Base-by-base conservation (phyloP, 53 echinoderm and acorn worm genomes). In the Zoroaster sp. region DNA sequence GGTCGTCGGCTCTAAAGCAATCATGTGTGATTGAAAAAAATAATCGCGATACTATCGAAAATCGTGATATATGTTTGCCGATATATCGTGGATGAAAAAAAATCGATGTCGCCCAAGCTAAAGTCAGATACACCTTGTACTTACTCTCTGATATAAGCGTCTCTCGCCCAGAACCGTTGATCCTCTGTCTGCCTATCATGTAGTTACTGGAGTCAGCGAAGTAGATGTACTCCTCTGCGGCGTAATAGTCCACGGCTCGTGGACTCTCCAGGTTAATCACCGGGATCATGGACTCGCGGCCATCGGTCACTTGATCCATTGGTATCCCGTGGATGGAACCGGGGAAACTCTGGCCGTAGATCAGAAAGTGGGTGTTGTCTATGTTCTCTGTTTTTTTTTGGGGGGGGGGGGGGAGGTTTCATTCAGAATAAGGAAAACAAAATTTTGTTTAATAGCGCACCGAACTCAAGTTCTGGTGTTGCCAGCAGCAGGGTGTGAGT, bases 291-390 rank as follows among this genome's bases (percentile, higher is more conserved):
- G 90, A 59, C 68, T 97, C 98, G 25, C 72, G 65, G 37, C 55
- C 59, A 7, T 89, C 91, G 3, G 23, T 35, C 39, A 15, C 75
- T 2, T 40, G 41, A 10, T 72, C 69, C 34, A 97, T 73, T 3
- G 97, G 93, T 75, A 97, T 95, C 39, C 94, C 98, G 47, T 89
- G 90, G 36, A 97, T 90, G 13, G 95, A 94, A 41, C 98, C 95
- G 14, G 98, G 98, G 78, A 92, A 91, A 11, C 95, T 93, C 78
- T 95, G 95, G 32, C 98, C 95, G 34, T 90, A 97, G 49, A 97
- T 71, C 66, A 97, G 91, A 76, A 97, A 97, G 23, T 67, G 91
- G 23, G 85, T 42, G 5, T 45, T 82, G 75, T 87, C 86, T 28
- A 41, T 28, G 70, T 90, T 74, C 80, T 92, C 97, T 97, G 92